phyloP scores from a whole-genome alignment of 2,797 vertebrate species.

The Erpetoichthys calabaricus region DNA sequence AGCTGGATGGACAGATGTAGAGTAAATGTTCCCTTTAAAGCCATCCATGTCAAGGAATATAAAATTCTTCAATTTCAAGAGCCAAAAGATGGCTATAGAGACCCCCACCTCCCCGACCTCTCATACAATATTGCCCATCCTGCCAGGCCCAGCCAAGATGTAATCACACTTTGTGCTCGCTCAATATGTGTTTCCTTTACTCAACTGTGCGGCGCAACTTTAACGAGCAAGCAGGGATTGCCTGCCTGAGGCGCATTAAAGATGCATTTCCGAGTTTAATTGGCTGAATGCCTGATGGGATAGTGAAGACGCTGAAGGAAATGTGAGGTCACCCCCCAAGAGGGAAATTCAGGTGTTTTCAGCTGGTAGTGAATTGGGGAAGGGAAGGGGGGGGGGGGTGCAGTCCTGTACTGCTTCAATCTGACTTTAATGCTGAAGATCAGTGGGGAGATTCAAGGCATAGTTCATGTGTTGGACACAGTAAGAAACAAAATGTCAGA shows the following conservation, averaged over 20 bases:
- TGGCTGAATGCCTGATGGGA: slow-evolving; percentile 36
- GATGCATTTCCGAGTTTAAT: slow-evolving; percentile 46
- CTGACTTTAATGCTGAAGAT: no score
- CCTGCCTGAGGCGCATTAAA: slow-evolving; percentile 44
- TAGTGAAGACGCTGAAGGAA: slow-evolving; percentile 8
- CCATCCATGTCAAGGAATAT: no score
- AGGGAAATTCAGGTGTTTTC: not conserved
- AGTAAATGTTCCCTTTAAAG: no score
- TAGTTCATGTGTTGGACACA: no score
- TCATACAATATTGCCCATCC: not conserved
- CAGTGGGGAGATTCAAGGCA: no score
- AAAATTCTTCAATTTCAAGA: not conserved
- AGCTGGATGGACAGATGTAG: no score
- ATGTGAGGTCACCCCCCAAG: slow-evolving; percentile 25
- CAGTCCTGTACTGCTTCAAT: no score
- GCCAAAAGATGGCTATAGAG: not conserved
- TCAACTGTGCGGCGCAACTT: slow-evolving; percentile 46
- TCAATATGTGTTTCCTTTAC: slow-evolving; percentile 22
- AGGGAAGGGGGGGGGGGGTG: no score
- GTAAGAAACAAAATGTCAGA: no score
- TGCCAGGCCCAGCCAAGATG: not conserved
- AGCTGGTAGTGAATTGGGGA: no score
- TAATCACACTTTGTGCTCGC: not conserved
- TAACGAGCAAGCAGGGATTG: slow-evolving; percentile 42
- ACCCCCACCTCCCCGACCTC: not conserved